Base-by-base conservation (phyloP, 2,888 invertebrate species). In the Altica lythri region DNA sequence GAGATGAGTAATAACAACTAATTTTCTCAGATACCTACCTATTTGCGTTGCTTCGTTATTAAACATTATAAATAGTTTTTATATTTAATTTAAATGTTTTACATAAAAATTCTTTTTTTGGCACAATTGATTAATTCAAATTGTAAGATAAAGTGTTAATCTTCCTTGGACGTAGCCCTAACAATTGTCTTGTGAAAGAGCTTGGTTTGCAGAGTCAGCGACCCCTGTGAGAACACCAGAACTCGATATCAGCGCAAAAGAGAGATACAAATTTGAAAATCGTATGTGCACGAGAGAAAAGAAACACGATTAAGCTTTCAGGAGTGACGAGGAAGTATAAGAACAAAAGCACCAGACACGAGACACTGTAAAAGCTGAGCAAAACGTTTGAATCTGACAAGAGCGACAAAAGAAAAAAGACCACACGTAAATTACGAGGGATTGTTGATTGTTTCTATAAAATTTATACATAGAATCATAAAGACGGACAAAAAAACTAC, bases 201-300 rank as follows among this genome's bases (percentile, higher is more conserved):
- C 73, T 71, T 73, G 73, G 72, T 70, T 73, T 70, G 69, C 12
- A 66, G 48, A 75, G 76, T 75, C 76, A 75, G 73, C 75, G 75
- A 76, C 74, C 76, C 72, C 72, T 74, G 74, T 75, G 76, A 75
- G 75, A 76, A 75, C 75, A 69, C 71, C 66, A 65, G 68, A 52
- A 40, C 70, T 63, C 44, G 34, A 67, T 64, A 64, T 62, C 64
- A 63, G 59, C 58, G 67, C 77, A 76, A 77, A 76, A 75, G 77
- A 76, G 77, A 79, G 80, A 79, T 78, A 78, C 79, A 78, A 75
- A 75, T 77, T 77, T 56, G 46, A 58, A 75, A 77, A 75, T 75
- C 75, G 79, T 78, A 79, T 78, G 74, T 72, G 75, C 77, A 74
- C 75, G 76, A 80, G 76, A 76, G 78, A 78, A 80, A 80, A 78